Evolutionary conservation across 2,797 vertebrate genomes (phyloP), one percentile per base, ranked within the genome.

Genomic region (Gallirallus australis): DNA sequence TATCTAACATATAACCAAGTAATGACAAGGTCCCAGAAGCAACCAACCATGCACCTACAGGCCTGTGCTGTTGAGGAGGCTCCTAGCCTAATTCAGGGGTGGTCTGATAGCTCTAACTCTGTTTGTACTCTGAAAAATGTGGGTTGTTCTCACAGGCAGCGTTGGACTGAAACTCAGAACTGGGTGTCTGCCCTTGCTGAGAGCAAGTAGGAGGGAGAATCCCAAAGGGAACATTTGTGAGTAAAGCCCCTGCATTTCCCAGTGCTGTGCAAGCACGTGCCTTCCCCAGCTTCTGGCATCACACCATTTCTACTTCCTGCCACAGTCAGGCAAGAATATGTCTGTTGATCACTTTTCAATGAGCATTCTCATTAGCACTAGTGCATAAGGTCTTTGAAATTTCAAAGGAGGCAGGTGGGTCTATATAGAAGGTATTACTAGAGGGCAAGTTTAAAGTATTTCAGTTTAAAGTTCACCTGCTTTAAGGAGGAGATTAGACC

Each of bases 181-280:
- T 69, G 82, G 25, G 73, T 47, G 53, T 56, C 72, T 93, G 87
- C 77, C 47, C 53, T 90, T 52, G 42, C 84, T 81, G 77, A 95
- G 80, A 61, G 80, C 93, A 95, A 92, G 80, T 72, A 47, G 80
- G 73, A 93, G 73, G 64, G 27, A 81, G 70, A 93, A 82, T 91
- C 88, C 91, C 48, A 0, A 96, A 94, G 93, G 94, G 90, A 95
- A 84, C 3, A 1, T 79, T 56, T 64, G 63, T 73, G 92, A 89
- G 91, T 31, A 91, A 94, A 95, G 52, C 60, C 89, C 30, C 89
- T 81, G 64, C 53, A 57, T 92, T 96, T 95, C 90, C 86, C 94
- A 88, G 80, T 60, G 82, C 72, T 70, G 50, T 37, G 16, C 31
- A 91, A 94, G 72, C 69, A 81, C 7, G 5, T 0, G 11, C 31